These are phyloP conservation scores for Sebastes vulpes DNA, from an alignment of 2,797 vertebrate species.

Conservation along the genomic window DNA sequence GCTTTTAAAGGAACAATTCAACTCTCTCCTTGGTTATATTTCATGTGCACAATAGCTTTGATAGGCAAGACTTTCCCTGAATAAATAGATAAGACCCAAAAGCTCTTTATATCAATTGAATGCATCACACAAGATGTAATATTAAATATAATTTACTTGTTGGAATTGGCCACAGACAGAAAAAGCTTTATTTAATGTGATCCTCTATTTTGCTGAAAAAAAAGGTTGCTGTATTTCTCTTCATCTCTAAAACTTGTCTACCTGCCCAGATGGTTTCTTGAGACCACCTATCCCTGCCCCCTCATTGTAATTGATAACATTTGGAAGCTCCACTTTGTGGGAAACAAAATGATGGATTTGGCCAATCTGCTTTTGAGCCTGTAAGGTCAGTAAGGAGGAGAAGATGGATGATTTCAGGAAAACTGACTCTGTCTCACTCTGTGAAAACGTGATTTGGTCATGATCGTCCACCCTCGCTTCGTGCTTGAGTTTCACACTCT, in stretches of 20 bases:
- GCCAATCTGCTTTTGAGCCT: slow-evolving; percentile 15
- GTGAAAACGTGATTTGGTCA: slow-evolving; percentile 34
- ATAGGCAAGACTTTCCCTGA: neutral
- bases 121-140: neutral
- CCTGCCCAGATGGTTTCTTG: slow-evolving; percentile 30
- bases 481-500: slow-evolving; percentile 51
- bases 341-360: slow-evolving; percentile 46
- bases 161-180: neutral
- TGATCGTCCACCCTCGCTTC: slow-evolving; percentile 32
- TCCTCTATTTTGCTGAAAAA: slow-evolving; percentile 5
- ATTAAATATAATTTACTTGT: neutral
- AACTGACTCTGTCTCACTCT: slow-evolving; percentile 15
- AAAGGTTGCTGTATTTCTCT: slow-evolving; percentile 18
- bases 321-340: slow-evolving; percentile 17
- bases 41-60: neutral
- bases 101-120: neutral
- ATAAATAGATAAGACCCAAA: slow-evolving; percentile 11
- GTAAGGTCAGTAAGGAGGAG: slow-evolving; percentile 3
- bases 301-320: slow-evolving; percentile 45
- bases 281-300: slow-evolving; percentile 18
- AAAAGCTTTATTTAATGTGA: neutral
- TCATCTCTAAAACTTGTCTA: slow-evolving; percentile 2
- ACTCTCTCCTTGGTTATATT: neutral
- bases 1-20: neutral
- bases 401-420: slow-evolving; percentile 44